Base-by-base conservation (phyloP, 2,113 vertebrate species). In the Promerops cafer region DNA sequence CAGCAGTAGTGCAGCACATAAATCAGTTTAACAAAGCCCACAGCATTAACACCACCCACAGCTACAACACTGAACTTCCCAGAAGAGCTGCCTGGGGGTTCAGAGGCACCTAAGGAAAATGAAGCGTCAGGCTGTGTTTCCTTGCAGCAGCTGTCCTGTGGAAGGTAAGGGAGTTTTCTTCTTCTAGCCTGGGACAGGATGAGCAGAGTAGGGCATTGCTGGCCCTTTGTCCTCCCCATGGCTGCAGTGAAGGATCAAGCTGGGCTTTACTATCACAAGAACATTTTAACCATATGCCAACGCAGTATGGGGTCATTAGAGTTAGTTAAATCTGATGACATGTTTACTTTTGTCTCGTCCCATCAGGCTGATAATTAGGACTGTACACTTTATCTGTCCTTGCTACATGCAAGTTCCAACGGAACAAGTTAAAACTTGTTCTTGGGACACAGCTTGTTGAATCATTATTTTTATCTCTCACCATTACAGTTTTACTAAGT, bases 401-500 rank as follows among this genome's bases (percentile, higher is more conserved):
- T 33, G 35, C 72, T 49, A 75, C 71, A 64, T 3, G 16, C 16
- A 9, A 70, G 86, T 77, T 96, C 95, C 96, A 92, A n/a, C n/a
- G n/a, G n/a, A n/a, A n/a, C n/a, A n/a, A n/a, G 94, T 83, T 97
- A 69, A 96, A 86, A 95, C 80, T 71, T 75, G 90, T 74, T 97
- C 92, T 76, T 87, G 87, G 94, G 85, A 81, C 81, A 77, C 89
- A 93, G 92, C 66, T 60, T 39, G 78, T 92, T 84, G 84, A 82
- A 89, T 90, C 72, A 87, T 92, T 95, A 60, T 91, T 97, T 97
- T 94, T 95, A 92, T 95, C 94, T 96, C 85, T 65, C 66, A 47
- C 87, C 0, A 87, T 97, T 97, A 98, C 56, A 97, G 91, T 97
- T 98, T 98, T 97, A 98, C 98, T 83, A 97, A 94, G 79, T 89